phyloP scores from a whole-genome alignment of 2,113 vertebrate genomes.

The Hemiscyllium ocellatum region DNA sequence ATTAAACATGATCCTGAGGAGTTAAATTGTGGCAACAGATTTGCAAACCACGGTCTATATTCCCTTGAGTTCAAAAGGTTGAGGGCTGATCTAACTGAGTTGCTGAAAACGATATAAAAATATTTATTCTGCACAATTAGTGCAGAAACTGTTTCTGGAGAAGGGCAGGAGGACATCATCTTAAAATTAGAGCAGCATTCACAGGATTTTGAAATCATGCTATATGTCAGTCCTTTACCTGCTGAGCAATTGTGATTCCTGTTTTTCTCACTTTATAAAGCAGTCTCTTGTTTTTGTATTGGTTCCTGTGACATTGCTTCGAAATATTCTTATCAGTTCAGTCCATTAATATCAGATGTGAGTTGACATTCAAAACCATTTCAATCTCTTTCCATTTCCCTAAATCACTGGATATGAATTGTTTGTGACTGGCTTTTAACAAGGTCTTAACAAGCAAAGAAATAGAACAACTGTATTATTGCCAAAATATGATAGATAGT shows the following conservation, averaged over 20 bases:
- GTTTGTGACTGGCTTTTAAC: neutral
- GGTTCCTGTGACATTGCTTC: neutral
- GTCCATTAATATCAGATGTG: neutral
- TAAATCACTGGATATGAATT: neutral
- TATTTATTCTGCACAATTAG: neutral
- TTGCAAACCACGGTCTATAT: neutral
- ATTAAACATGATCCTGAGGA: neutral
- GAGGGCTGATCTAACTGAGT: neutral
- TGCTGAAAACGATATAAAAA: neutral
- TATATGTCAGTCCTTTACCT: neutral
- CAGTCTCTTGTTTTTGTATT: neutral
- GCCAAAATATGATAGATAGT: neutral
- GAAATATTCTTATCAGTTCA: neutral
- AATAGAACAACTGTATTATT: neutral
- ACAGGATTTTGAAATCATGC: neutral
- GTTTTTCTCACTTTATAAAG: neutral
- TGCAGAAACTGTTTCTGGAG: neutral
- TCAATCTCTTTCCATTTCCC: neutral
- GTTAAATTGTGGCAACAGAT: neutral
- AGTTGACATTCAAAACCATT: neutral
- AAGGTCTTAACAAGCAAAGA: neutral
- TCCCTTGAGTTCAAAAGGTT: neutral
- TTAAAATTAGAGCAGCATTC: neutral
- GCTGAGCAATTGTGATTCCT: neutral
- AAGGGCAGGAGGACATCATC: neutral